Evolutionary conservation across 2,797 vertebrate genomes (phyloP).

Genomic region (Simalia tracyae): DNA sequence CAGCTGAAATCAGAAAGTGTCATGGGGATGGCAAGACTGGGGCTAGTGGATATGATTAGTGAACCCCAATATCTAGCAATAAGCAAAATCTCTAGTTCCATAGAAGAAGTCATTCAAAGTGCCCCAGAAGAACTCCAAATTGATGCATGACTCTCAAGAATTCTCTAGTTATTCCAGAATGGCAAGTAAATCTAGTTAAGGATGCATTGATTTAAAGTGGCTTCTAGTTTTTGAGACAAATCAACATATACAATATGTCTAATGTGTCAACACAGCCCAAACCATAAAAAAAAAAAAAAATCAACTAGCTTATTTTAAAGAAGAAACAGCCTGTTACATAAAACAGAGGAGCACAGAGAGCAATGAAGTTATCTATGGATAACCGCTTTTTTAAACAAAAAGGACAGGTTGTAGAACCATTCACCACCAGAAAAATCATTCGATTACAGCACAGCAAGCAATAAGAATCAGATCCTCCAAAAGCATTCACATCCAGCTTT

Average conservation of each 20-base stretch:
- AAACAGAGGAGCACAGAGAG: slow-evolving; percentile 28
- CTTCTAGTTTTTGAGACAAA: slow-evolving; percentile 14
- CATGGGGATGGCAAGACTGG: background rate
- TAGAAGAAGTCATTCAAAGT: background rate
- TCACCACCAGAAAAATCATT: slow-evolving; percentile 10
- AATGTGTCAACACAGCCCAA: background rate
- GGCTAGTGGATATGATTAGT: background rate
- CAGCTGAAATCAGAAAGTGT: background rate
- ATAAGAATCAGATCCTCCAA: background rate
- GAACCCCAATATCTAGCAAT: background rate
- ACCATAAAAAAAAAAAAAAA: background rate
- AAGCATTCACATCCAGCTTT: slow-evolving; percentile 25
- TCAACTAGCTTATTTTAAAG: background rate
- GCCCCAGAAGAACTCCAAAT: background rate
- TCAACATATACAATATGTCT: background rate
- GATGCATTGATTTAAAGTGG: slow-evolving; percentile 37
- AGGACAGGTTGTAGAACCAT: background rate
- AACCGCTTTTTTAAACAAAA: slow-evolving; percentile 29
- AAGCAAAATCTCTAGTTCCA: background rate
- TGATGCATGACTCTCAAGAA: background rate
- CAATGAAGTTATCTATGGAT: slow-evolving; percentile 3
- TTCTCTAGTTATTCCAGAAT: slow-evolving; percentile 33
- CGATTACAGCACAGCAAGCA: slow-evolving; percentile 14
- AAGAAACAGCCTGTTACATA: slow-evolving; percentile 28
- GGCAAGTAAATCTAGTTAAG: slow-evolving; percentile 41